Evolutionary conservation across 2,888 invertebrate species (phyloP).

Genomic region (Anaspis maculata): DNA sequence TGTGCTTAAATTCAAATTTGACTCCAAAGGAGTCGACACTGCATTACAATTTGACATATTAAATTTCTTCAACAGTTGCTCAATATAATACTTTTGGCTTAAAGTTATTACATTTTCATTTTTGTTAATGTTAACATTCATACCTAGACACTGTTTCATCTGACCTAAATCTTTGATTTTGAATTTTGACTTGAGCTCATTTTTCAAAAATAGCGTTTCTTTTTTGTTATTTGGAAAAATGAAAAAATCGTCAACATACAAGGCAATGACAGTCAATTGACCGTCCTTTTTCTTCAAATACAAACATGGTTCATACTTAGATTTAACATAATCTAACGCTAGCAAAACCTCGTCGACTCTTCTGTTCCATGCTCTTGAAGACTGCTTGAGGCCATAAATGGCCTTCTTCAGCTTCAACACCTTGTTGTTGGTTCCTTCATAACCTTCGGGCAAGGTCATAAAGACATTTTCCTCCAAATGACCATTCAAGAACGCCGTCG

Average conservation of each 20-base stretch:
- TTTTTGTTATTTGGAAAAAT: slow-evolving; percentile 2
- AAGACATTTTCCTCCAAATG: slow-evolving; percentile 15
- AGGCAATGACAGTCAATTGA: neutral
- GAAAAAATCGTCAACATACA: slow-evolving; percentile 3
- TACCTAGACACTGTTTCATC: neutral
- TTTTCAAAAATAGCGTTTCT: neutral
- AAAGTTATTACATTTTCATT: slow-evolving; percentile 7
- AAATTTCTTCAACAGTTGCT: slow-evolving; percentile 9
- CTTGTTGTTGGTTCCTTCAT: neutral
- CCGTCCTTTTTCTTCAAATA: neutral
- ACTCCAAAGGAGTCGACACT: slow-evolving; percentile 14
- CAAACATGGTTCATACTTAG: slow-evolving; percentile 2
- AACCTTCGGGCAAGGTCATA: slow-evolving; percentile 16
- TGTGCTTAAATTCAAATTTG: slow-evolving; percentile 4
- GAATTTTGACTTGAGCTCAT: neutral
- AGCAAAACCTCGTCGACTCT: neutral
- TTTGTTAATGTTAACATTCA: slow-evolving; percentile 4
- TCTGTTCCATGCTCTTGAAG: neutral
- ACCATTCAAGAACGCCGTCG: slow-evolving; percentile 20
- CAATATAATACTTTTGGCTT: slow-evolving; percentile 15
- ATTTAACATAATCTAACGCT: neutral
- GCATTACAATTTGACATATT: slow-evolving; percentile 5
- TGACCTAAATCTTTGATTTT: slow-evolving; percentile 2
- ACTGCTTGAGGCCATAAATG: slow-evolving; percentile 2
- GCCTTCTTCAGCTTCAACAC: neutral